Conservation (phyloP, 2,888 invertebrate species). For the Phengaris arion region DNA sequence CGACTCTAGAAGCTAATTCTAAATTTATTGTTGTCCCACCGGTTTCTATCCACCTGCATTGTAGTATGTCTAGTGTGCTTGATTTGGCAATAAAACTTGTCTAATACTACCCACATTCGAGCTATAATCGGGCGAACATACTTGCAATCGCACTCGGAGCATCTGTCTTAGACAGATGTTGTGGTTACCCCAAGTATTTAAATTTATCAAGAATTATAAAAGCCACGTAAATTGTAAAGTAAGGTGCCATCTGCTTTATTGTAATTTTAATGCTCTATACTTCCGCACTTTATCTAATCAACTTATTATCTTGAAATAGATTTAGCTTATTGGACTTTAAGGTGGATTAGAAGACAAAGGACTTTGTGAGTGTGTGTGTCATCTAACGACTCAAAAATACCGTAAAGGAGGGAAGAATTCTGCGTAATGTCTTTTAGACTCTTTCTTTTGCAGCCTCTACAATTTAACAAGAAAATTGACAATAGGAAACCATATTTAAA, state of each 20-base stretch:
- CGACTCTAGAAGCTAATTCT: not conserved
- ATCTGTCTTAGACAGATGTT: conserved; percentile 28
- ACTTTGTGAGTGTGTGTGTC: too few species aligned
- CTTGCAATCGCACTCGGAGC: not conserved
- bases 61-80: conserved; percentile 1
- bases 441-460: not conserved
- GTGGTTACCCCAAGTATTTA: conserved; percentile 9
- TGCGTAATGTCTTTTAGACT: not conserved
- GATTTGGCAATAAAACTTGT: conserved; percentile 19
- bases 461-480: not conserved
- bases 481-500: not conserved
- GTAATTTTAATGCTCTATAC: not conserved
- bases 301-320: not conserved
- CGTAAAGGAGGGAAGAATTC: not conserved
- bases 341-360: not conserved
- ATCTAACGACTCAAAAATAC: not conserved
- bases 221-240: not conserved
- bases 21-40: not conserved
- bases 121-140: not conserved
- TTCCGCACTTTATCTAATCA: conserved; percentile 13
- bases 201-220: conserved; percentile 7
- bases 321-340: not conserved
- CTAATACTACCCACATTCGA: not conserved
- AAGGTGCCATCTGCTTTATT: conserved; percentile 20
- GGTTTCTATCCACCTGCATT: conserved; percentile 11